A percentile compares a stretch with the other conserved stretches of the same genome.
Evolutionary conservation across 2,797 vertebrate genomes (phyloP).

Genomic region (Columba guinea): DNA sequence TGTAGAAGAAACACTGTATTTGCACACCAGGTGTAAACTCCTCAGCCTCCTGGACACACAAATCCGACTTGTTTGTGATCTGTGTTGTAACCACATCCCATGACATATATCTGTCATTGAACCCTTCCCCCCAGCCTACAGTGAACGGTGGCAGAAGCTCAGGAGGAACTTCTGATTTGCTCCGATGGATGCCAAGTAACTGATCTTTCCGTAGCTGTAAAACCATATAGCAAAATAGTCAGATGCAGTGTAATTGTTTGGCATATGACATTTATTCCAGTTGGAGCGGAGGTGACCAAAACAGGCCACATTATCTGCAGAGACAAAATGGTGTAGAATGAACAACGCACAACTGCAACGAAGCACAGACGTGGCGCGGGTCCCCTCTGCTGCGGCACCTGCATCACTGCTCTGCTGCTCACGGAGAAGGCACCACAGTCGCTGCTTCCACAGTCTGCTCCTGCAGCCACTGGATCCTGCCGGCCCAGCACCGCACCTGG

Average conservation of each 20-base stretch:
- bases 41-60: neutral
- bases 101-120: neutral
- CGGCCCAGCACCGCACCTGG: neutral
- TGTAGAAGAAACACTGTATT: neutral
- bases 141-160: neutral
- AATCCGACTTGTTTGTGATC: neutral
- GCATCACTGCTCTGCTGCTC: neutral
- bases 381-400: neutral
- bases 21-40: neutral
- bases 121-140: neutral
- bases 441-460: neutral
- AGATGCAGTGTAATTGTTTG: constrained; percentile 16
- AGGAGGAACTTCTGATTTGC: neutral
- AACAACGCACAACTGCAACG: neutral
- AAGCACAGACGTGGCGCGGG: neutral
- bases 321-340: neutral
- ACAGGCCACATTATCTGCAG: neutral
- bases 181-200: neutral
- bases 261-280: constrained; percentile 39
- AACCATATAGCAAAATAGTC: constrained; percentile 14
- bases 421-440: neutral
- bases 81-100: neutral
- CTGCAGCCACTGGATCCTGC: neutral
- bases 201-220: neutral
- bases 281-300: neutral